Conservation (phyloP, 2,888 invertebrate genomes). For the Cerastoderma edule region DNA sequence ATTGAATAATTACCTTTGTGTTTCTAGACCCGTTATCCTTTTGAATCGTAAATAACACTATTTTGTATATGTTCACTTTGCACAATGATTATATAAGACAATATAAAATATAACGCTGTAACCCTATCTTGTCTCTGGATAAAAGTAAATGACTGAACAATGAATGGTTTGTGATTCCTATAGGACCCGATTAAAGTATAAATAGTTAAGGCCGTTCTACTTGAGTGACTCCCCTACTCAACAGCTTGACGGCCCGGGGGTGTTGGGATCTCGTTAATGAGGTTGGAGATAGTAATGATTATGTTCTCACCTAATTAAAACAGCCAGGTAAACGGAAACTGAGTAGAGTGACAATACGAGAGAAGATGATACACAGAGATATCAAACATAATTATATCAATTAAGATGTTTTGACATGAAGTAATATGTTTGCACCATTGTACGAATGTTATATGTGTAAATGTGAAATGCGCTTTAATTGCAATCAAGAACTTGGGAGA, state of each 20-base stretch:
- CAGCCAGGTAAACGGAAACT: constrained; percentile 8
- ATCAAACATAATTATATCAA: constrained; percentile 9
- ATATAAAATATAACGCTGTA: too few species aligned
- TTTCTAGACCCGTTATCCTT: background rate
- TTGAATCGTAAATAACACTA: background rate
- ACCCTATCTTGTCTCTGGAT: too few species aligned
- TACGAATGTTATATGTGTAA: constrained; percentile 29
- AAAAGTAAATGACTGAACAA: constrained; percentile 12
- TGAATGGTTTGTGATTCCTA: constrained; percentile 13
- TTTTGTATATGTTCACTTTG: background rate
- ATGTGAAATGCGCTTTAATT: constrained; percentile 20
- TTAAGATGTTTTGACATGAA: constrained; percentile 24
- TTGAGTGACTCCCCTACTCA: constrained; percentile 25
- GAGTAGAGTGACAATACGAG: too few species aligned
- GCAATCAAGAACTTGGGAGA: constrained; percentile 24
- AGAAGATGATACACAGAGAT: constrained; percentile 20
- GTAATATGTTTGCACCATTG: constrained; percentile 26
- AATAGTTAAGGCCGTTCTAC: constrained; percentile 35
- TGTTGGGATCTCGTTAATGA: background rate
- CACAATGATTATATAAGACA: background rate
- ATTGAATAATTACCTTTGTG: too few species aligned
- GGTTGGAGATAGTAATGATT: constrained; percentile 25
- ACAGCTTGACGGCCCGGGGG: constrained; percentile 10
- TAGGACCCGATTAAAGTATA: constrained; percentile 4
- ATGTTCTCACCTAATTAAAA: constrained; percentile 31